Conservation (phyloP, 92 coral and sea anemone genomes). For the Porites cylindrica region DNA sequence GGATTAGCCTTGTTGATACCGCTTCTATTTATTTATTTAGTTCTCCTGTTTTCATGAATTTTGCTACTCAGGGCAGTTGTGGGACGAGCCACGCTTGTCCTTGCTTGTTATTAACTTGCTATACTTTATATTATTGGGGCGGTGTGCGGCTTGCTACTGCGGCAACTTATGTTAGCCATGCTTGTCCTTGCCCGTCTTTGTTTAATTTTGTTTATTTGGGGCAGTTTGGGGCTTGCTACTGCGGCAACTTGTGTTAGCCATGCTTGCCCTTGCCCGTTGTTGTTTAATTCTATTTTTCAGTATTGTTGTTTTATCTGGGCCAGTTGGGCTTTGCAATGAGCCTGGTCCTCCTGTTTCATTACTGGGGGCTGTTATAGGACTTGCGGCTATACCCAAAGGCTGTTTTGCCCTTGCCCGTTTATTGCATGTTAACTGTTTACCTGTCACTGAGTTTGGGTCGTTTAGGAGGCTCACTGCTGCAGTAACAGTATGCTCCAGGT, state of each 20-base stretch:
- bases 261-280: conserved; percentile 1
- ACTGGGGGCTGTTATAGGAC: not conserved
- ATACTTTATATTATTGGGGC: too few relatives aligned
- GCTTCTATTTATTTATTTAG: not conserved
- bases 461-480: conserved; percentile 16
- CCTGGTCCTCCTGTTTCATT: conserved; percentile 20
- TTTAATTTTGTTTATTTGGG: too few relatives aligned
- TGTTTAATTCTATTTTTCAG: not conserved
- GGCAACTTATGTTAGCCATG: too few relatives aligned
- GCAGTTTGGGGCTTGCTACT: too few relatives aligned
- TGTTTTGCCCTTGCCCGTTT: not conserved
- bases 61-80: too few relatives aligned
- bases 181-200: too few relatives aligned
- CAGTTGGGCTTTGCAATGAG: conserved; percentile 15
- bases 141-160: too few relatives aligned
- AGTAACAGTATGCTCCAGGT: not conserved
- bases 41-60: not conserved
- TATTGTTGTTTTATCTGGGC: not conserved
- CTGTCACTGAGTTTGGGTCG: not conserved
- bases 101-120: too few relatives aligned
- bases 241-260: too few relatives aligned
- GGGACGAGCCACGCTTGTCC: too few relatives aligned
- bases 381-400: conserved; percentile 8
- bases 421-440: not conserved
- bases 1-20: not conserved